Evolutionary conservation across 2,797 vertebrate genomes (phyloP).

Genomic region (Anabacerthia variegaticeps): DNA sequence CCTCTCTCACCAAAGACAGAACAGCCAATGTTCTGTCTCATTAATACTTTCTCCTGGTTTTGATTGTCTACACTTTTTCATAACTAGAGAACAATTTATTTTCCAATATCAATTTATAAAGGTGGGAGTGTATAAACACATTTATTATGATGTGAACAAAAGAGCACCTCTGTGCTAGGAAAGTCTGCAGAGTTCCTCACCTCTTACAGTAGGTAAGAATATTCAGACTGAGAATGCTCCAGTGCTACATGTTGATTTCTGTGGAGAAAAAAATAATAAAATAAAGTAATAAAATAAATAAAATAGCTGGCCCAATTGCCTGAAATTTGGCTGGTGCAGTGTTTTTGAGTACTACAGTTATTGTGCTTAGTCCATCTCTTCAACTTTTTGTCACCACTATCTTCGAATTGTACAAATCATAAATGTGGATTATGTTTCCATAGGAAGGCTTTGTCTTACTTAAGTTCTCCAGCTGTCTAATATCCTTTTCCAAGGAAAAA

Average conservation of each 20-base stretch:
- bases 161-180: background rate
- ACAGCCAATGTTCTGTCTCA: background rate
- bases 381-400: background rate
- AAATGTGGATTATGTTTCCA: background rate
- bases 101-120: background rate
- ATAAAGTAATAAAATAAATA: background rate
- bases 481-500: background rate
- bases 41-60: background rate
- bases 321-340: background rate
- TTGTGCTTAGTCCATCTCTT: background rate
- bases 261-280: background rate
- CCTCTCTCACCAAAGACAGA: background rate
- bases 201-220: background rate
- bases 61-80: background rate
- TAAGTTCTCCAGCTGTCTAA: background rate
- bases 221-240: background rate
- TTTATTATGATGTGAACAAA: background rate
- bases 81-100: background rate
- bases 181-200: background rate
- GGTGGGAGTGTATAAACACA: background rate
- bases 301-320: background rate
- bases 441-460: background rate
- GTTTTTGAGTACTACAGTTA: background rate
- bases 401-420: background rate
- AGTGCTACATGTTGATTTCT: background rate